Evolutionary conservation across 1,140 invertebrate genomes (phyloP).

Genomic region (Drosophila athabasca): DNA sequence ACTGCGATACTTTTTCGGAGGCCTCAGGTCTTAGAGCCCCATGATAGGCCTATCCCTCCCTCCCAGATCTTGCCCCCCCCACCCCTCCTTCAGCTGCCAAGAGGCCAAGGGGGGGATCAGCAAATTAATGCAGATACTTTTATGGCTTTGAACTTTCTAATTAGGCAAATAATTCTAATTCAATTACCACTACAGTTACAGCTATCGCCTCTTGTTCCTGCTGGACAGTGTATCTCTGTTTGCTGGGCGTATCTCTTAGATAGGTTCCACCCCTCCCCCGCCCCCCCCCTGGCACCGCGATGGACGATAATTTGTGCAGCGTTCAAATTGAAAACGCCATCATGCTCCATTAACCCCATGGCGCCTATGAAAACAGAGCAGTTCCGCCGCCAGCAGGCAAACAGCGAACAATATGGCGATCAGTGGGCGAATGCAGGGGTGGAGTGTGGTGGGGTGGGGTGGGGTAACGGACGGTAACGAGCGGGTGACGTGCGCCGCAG

Average conservation of each 20-base stretch:
- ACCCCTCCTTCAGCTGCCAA: constrained; percentile 10
- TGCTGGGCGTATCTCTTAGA: constrained; percentile 10
- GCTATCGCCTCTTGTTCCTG: no score
- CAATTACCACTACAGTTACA: not conserved
- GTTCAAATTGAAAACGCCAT: constrained; percentile 67
- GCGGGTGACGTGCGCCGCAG: constrained; percentile 29
- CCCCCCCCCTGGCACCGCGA: not conserved
- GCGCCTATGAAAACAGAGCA: not conserved
- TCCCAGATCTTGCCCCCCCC: not conserved
- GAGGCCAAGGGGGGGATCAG: not conserved
- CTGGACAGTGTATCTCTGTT: not conserved
- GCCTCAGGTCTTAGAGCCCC: no score
- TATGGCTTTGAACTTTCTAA: constrained; percentile 51
- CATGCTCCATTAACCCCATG: constrained; percentile 72
- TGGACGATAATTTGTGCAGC: constrained; percentile 52
- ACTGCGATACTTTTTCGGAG: constrained; percentile 6
- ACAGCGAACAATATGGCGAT: constrained; percentile 22
- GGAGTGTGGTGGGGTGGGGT: not conserved
- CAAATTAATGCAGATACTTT: constrained; percentile 39
- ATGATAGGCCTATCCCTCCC: not conserved
- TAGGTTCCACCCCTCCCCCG: not conserved
- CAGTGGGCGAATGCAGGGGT: constrained; percentile 4
- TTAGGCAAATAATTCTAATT: constrained; percentile 37
- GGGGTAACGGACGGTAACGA: not conserved
- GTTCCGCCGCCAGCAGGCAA: not conserved